These are phyloP conservation scores for Drosophila mercatorum DNA, from an alignment of 2,888 invertebrate genomes.

Conservation along the genomic window DNA sequence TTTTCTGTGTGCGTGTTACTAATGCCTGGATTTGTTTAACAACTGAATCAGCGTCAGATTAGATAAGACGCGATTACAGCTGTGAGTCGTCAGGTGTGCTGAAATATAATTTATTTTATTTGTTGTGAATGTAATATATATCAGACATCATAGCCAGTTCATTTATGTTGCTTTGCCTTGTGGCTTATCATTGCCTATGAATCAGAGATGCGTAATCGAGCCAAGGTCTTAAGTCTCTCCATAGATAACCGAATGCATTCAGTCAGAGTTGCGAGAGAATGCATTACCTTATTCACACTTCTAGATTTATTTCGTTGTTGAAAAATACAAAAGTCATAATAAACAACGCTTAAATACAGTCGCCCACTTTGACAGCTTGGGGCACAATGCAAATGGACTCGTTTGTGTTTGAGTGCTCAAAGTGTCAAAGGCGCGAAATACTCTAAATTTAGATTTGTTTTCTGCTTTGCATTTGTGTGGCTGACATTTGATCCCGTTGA, in stretches of 20 bases:
- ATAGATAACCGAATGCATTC: not conserved
- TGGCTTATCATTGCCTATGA: conserved; percentile 3
- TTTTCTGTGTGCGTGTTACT: not conserved
- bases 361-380: not conserved
- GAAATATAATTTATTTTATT: not conserved
- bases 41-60: conserved; percentile 22
- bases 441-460: conserved; percentile 33
- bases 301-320: conserved; percentile 35
- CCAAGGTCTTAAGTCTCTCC: too few species aligned
- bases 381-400: conserved; percentile 20
- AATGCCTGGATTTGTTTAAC: not conserved
- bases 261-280: too few species aligned
- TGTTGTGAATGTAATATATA: conserved; percentile 12
- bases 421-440: conserved; percentile 18
- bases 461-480: conserved; percentile 58
- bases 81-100: too few species aligned
- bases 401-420: conserved; percentile 6
- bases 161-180: conserved; percentile 1
- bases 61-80: conserved; percentile 17
- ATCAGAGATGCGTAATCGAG: not conserved
- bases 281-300: not conserved
- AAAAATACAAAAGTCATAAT: conserved; percentile 11
- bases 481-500: conserved; percentile 42
- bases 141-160: not conserved
- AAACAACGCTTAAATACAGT: conserved; percentile 12